These are phyloP conservation scores for Calypte anna DNA, from an alignment of 2,113 vertebrate species.

Conservation along the genomic window DNA sequence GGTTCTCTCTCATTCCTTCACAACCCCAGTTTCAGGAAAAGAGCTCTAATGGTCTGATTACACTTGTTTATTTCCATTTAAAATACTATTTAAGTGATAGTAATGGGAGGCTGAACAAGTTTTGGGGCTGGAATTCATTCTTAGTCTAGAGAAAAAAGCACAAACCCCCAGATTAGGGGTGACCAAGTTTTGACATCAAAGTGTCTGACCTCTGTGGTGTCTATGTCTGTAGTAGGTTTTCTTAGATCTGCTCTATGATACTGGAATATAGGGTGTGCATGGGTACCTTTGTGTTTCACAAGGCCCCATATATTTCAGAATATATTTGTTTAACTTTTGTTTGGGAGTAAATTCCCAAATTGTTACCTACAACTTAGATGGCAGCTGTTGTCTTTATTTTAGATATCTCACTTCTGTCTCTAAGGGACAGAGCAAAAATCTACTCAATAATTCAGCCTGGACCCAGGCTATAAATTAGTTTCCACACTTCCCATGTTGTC, in stretches of 20 bases:
- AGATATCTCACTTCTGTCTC: background rate
- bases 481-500: background rate
- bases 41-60: background rate
- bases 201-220: background rate
- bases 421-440: background rate
- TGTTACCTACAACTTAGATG: background rate
- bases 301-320: accelerated
- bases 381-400: background rate
- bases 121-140: background rate
- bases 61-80: constrained; percentile 1
- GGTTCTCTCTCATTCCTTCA: background rate
- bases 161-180: background rate
- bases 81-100: background rate
- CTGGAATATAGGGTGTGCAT: background rate
- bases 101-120: background rate
- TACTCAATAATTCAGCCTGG: background rate
- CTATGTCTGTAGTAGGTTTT: background rate
- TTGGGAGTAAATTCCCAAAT: background rate
- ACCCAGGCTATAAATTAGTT: background rate
- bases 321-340: background rate
- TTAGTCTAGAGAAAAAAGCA: background rate
- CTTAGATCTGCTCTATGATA: background rate
- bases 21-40: background rate
- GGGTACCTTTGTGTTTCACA: background rate
- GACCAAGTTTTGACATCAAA: background rate